Evolutionary conservation across 2,888 invertebrate genomes (phyloP).

Genomic region (Oscheius sp.): DNA sequence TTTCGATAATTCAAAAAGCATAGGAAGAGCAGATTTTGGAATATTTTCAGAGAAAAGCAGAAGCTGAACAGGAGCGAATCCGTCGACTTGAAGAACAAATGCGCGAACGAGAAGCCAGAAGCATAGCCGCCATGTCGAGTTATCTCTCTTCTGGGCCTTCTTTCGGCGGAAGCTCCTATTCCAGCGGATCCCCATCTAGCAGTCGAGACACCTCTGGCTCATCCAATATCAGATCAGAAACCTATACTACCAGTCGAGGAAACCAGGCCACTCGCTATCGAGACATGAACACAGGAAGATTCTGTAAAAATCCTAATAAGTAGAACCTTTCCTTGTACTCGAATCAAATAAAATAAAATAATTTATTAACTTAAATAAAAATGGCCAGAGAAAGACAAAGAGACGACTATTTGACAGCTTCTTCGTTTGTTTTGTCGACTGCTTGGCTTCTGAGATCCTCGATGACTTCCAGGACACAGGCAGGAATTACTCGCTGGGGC

Average conservation of each 20-base stretch:
- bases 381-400: no score
- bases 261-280: not conserved
- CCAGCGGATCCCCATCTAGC: not conserved
- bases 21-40: not conserved
- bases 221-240: conserved; percentile 4
- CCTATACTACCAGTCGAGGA: not conserved
- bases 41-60: not conserved
- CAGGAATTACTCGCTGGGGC: no score
- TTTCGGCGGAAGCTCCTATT: not conserved
- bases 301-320: not conserved
- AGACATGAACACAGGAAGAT: not conserved
- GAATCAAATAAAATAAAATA: no score
- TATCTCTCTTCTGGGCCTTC: not conserved
- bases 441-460: no score
- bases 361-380: no score
- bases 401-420: no score
- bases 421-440: no score
- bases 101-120: not conserved
- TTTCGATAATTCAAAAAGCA: no score
- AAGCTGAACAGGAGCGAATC: not conserved
- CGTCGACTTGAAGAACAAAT: no score
- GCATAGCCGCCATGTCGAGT: not conserved
- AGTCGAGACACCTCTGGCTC: no score
- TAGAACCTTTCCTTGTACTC: no score
- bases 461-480: no score